Evolutionary conservation across 2,113 vertebrate species (phyloP).

Genomic region (Verasper variegatus): DNA sequence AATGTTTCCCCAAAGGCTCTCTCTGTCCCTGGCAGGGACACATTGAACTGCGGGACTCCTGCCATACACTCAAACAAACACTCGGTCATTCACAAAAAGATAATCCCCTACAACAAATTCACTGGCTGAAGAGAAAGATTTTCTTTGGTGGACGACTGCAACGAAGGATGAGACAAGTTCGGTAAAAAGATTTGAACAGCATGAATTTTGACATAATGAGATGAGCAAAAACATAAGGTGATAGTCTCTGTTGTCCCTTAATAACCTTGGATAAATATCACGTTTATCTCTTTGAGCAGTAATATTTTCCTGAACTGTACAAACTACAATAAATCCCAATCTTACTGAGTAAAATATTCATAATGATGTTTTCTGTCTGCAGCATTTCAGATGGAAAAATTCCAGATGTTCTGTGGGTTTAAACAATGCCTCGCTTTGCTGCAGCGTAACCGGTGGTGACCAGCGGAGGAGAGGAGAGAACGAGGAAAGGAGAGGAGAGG

Average conservation of each 20-base stretch:
- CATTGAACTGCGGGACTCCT: slow-evolving; percentile 54
- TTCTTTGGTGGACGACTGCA: too few species aligned
- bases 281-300: too few species aligned
- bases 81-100: slow-evolving; percentile 15
- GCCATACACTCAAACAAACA: slow-evolving; percentile 47
- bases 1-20: slow-evolving; percentile 52
- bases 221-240: too few species aligned
- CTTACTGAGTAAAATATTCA: not conserved
- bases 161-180: too few species aligned
- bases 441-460: not conserved
- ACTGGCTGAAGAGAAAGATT: not conserved
- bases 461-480: not conserved
- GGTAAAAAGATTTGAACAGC: too few species aligned
- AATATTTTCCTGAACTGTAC: not conserved
- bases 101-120: not conserved
- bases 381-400: slow-evolving; percentile 62
- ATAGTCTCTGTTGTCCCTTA: not conserved
- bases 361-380: slow-evolving; percentile 11
- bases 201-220: not conserved
- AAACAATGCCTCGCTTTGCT: slow-evolving; percentile 56
- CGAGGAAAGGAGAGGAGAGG: not conserved
- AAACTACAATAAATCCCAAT: not conserved
- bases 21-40: slow-evolving; percentile 62
- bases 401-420: slow-evolving; percentile 13
- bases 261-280: not conserved